Percentiles rank a stretch among this genome's conserved stretches.
phyloP scores from a whole-genome alignment of 2,888 invertebrate species.

The Aleiodes testaceus region DNA sequence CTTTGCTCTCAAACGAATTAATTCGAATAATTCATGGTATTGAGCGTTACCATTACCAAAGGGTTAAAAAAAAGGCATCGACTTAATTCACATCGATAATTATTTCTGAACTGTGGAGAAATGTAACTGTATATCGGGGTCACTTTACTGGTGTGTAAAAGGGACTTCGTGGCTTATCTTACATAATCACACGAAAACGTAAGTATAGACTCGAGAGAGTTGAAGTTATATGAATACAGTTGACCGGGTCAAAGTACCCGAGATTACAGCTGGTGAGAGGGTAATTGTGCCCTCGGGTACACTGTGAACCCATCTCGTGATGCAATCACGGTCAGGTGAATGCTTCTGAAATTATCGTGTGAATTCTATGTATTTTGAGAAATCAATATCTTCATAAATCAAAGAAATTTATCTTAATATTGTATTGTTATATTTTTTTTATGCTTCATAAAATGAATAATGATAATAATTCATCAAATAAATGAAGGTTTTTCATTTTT shows the following conservation, averaged over 20 bases:
- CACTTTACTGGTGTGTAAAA: slow-evolving; percentile 9
- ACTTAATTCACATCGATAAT: too few relatives aligned
- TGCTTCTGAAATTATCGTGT: slow-evolving; percentile 21
- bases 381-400: slow-evolving; percentile 4
- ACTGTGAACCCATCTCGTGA: slow-evolving; percentile 17
- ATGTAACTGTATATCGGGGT: background rate
- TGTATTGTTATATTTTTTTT: too few relatives aligned
- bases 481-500: too few relatives aligned
- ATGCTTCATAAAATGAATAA: too few relatives aligned
- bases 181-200: slow-evolving; percentile 5
- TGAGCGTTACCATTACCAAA: too few relatives aligned
- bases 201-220: slow-evolving; percentile 19
- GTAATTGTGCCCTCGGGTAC: slow-evolving; percentile 28
- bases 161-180: slow-evolving; percentile 16
- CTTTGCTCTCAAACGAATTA: too few relatives aligned
- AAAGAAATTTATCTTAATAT: too few relatives aligned
- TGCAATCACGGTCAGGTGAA: slow-evolving; percentile 26
- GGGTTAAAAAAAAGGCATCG: too few relatives aligned
- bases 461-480: too few relatives aligned
- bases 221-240: slow-evolving; percentile 17
- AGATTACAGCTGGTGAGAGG: slow-evolving; percentile 25
- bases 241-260: slow-evolving; percentile 32
- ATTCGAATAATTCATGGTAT: too few relatives aligned
- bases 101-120: too few relatives aligned
- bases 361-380: slow-evolving; percentile 11